phyloP scores from a whole-genome alignment of 2,888 invertebrate genomes.

The Tetramorium bicarinatum region DNA sequence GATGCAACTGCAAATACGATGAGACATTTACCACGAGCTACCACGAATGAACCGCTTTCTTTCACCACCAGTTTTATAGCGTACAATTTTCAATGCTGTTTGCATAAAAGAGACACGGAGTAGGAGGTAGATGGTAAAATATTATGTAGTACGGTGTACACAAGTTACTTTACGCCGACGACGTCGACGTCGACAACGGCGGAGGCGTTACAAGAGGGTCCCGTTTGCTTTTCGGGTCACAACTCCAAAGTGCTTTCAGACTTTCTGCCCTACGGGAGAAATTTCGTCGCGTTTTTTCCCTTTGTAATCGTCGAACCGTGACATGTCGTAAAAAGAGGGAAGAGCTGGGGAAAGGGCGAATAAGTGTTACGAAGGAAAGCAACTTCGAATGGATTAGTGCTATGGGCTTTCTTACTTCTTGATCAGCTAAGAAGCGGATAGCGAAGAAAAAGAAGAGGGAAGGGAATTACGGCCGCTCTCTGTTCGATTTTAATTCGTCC shows the following conservation, averaged over 20 bases:
- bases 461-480: not conserved
- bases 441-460: not conserved
- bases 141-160: not conserved
- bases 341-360: not conserved
- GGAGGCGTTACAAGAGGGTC: not conserved
- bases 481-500: not conserved
- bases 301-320: not conserved
- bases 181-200: too few species aligned
- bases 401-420: not conserved
- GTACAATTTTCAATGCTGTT: not conserved
- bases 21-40: not conserved
- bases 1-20: slow-evolving; percentile 26
- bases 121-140: not conserved
- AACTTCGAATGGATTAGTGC: not conserved
- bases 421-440: not conserved
- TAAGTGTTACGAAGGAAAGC: not conserved
- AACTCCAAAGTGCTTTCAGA: slow-evolving; percentile 10
- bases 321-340: not conserved
- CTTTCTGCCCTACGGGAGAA: not conserved
- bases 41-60: not conserved
- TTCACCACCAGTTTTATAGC: not conserved
- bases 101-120: too few species aligned
- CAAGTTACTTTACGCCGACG: not conserved
- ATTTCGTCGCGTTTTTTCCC: not conserved
- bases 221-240: not conserved